Evolutionary conservation across 2,113 vertebrate species (phyloP), one percentile per base, ranked within the genome.

Genomic region (Silurus meridionalis): DNA sequence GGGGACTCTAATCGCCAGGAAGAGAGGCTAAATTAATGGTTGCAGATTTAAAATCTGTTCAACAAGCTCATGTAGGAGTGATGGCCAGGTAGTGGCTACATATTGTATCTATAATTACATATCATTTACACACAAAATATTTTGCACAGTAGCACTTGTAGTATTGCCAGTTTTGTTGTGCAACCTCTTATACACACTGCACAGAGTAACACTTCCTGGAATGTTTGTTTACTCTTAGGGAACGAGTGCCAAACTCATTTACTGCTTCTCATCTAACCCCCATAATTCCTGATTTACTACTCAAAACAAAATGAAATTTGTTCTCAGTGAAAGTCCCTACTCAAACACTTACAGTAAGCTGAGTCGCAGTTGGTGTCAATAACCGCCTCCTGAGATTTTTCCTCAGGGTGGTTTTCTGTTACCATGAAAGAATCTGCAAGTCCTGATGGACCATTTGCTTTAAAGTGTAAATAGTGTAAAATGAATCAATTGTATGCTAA

Each of bases 241-340:
- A 82, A 64, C 61, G 46, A 28, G 61, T 15, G 61, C 61, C 61
- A 66, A 66, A 80, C 8, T 46, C 11, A 52, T 6, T 64, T 52
- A n/a, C 80, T 52, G 61, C 46, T 53, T 82, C 61, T 64, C 61
- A 82, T 52, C 57, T 6, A 48, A 80, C 28, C 28, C 55, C 37
- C 9, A 80, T 57, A 53, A 28, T 61, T 80, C 37, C 57, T 80
- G 78, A 82, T 82, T 52, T 66, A 66, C 60, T 2, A 82, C 61
- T 66, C 48, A 82, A 25, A 82, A 52, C 60, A 82, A 82, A 21
- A 81, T 8, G 14, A 82, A 82, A 37, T 37, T 37, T n/a, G 10
- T n/a, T 23, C 52, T 52, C 13, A 61, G 64, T 72, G 77, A 86
- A 86, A 86, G 77, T 86, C 77, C 85, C 85, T 71, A 71, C 37